Evolutionary conservation across 2,113 vertebrate genomes (phyloP).

Genomic region (Prolemur simus): DNA sequence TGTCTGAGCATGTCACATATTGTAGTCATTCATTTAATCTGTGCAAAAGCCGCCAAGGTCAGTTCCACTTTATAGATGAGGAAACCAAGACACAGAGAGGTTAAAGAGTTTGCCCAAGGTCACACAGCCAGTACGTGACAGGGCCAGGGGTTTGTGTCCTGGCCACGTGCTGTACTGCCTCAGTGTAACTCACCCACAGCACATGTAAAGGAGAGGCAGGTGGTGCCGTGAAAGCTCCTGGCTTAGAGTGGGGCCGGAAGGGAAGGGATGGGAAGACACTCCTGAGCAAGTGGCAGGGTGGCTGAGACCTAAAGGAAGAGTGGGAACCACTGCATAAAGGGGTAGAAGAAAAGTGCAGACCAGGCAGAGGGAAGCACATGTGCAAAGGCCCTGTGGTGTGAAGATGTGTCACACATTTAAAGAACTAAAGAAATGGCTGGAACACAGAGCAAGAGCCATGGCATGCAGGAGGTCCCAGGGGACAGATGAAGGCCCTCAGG

Average conservation of each 20-base stretch:
- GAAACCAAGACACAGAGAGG: neutral
- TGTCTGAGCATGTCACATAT: neutral
- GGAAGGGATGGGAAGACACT: neutral
- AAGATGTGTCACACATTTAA: neutral
- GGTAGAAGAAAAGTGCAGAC: neutral
- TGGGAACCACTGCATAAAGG: neutral
- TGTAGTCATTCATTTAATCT: neutral
- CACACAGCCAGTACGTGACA: neutral
- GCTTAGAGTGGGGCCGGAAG: no score
- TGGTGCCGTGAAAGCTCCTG: neutral
- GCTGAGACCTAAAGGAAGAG: neutral
- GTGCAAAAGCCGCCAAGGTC: neutral
- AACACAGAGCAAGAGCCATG: neutral
- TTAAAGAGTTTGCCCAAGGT: neutral
- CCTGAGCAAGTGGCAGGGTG: neutral
- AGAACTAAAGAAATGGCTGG: neutral
- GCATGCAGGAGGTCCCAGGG: neutral
- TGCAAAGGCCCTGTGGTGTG: neutral
- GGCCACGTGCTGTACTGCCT: neutral
- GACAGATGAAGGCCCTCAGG: neutral
- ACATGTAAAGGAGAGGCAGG: neutral
- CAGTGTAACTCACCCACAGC: no score
- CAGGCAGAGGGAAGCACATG: neutral
- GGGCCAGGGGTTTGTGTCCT: neutral
- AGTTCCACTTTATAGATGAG: neutral